Percentiles rank a stretch among this genome's conserved stretches.
These are phyloP conservation scores for Ataeniobius toweri DNA, from an alignment of 2,797 vertebrate species.

Conservation along the genomic window DNA sequence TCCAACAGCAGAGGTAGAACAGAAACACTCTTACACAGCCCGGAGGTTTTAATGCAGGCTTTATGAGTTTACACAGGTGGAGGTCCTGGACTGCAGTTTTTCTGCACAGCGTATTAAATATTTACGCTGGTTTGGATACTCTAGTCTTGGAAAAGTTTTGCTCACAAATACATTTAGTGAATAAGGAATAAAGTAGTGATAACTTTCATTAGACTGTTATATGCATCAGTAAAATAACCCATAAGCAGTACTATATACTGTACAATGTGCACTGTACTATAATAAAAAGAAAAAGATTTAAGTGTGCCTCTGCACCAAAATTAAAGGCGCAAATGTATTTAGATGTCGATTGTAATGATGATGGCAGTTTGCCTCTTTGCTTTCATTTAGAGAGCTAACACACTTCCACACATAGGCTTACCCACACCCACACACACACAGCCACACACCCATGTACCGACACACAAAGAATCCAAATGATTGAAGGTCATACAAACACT, in stretches of 20 bases:
- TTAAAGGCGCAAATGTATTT: constrained; percentile 58
- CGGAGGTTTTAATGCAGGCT: constrained; percentile 47
- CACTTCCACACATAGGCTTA: too few species aligned
- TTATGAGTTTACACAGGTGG: constrained; percentile 74
- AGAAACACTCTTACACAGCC: constrained; percentile 49
- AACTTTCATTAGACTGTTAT: constrained; percentile 43
- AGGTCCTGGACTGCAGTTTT: constrained; percentile 53
- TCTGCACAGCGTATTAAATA: constrained; percentile 55
- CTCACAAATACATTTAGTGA: constrained; percentile 31
- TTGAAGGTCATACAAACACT: too few species aligned
- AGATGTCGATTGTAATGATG: constrained; percentile 68
- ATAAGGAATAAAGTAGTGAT: constrained; percentile 16
- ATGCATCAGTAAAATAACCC: constrained; percentile 14
- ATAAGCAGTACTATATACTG: background rate
- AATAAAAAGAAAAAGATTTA: constrained; percentile 21
- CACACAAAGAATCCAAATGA: too few species aligned
- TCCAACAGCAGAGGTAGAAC: constrained; percentile 38
- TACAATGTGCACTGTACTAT: background rate
- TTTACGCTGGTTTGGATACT: constrained; percentile 63
- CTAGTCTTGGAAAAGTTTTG: constrained; percentile 40
- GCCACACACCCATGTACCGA: too few species aligned
- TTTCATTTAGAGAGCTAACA: constrained; percentile 45
- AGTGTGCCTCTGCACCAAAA: constrained; percentile 49
- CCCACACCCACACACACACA: too few species aligned
- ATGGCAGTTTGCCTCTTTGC: constrained; percentile 43